These are phyloP conservation scores for Entomyzon cyanotis DNA, from an alignment of 2,113 vertebrate genomes.

Conservation along the genomic window DNA sequence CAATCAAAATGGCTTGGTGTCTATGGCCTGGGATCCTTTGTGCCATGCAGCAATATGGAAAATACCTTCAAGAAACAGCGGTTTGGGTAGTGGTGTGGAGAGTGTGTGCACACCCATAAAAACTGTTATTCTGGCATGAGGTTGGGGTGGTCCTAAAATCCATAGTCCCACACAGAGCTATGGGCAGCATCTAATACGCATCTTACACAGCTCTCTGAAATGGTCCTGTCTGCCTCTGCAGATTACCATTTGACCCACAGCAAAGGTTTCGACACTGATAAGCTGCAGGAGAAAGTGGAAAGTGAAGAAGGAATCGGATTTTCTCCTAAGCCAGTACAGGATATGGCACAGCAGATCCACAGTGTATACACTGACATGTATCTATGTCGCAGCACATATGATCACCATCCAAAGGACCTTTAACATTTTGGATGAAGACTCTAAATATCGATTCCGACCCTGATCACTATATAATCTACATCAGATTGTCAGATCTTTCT, in stretches of 20 bases:
- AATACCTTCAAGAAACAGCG: not conserved
- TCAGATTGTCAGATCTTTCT: not conserved
- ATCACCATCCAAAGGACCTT: not conserved
- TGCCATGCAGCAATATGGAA: no score
- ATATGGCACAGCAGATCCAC: not conserved
- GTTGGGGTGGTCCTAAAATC: not conserved
- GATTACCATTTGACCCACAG: not conserved
- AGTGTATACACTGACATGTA: not conserved
- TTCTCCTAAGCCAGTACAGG: not conserved
- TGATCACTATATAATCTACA: not conserved
- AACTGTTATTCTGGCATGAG: not conserved
- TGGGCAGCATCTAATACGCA: not conserved
- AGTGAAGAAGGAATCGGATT: not conserved
- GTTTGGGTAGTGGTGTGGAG: not conserved
- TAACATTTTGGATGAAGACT: not conserved
- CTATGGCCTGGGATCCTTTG: not conserved
- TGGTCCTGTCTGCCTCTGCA: not conserved
- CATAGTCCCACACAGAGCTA: not conserved
- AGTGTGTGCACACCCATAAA: fast-evolving
- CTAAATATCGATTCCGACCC: not conserved
- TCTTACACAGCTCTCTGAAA: not conserved
- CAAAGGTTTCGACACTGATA: not conserved
- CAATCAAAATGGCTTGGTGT: not conserved
- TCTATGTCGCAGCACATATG: not conserved
- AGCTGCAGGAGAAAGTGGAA: not conserved